Base-by-base conservation (phyloP, 2,113 vertebrate species). In the Antigone vipio region DNA sequence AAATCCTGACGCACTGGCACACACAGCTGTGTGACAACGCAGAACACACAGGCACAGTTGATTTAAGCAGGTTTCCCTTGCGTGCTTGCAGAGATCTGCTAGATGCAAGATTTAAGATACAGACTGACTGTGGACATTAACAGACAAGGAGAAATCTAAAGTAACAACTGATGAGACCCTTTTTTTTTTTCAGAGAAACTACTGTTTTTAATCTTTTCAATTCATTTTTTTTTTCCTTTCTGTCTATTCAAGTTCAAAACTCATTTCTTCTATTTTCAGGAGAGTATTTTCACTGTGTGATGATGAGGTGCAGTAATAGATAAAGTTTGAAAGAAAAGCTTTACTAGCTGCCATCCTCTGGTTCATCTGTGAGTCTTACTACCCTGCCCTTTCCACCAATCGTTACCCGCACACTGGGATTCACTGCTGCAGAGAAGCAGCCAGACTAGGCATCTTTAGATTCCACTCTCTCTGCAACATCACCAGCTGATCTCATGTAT, bases 261-360 rank as follows among this genome's bases (percentile, higher is more conserved):
- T 35, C 4, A 83, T n/a, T 68, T 6, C 0, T 84, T 64, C 20
- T 45, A 5, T 80, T 94, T 95, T 55, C 55, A 88, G 63, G 47
- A 88, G 38, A 71, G 45, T 38, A 66, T 93, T 94, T 93, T 94
- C 67, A 63, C 55, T 30, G 38, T 38, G 62, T 52, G 53, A 45
- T 92, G 72, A 71, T 32, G 47, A 94, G 16, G 15, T 35, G 16
- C 67, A 74, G 69, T 9, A 82, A 56, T 0, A 87, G 78, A 55
- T 42, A 44, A 84, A 94, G 56, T 93, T 5, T 50, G 45, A 69
- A 96, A 88, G 40, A 88, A 83, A 88, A 93, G 68, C 67, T 93
- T 92, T 44, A 32, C 29, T 18, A 77, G 40, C 38, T 82, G 49
- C 7, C 17, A 26, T 40, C 18, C 44, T 85, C n/a, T 26, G 42